A percentile compares a stretch with the other conserved stretches of the same genome.
These are phyloP conservation scores for Albula glossodonta DNA, from an alignment of 2,113 vertebrate genomes.

Conservation along the genomic window DNA sequence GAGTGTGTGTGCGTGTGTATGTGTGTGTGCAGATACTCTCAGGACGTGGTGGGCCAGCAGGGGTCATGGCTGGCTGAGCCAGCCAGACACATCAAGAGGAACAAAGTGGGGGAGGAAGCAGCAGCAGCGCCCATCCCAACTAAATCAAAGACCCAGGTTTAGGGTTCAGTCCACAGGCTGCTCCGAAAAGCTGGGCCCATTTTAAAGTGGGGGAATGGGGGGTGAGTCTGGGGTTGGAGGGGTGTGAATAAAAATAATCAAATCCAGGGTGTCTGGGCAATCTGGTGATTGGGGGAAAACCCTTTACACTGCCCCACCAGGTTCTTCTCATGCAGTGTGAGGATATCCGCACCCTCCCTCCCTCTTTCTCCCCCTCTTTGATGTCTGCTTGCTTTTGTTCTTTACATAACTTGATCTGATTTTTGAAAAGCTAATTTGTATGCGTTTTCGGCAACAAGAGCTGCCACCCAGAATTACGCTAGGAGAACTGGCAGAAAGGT, in stretches of 20 bases:
- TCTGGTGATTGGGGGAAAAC: constrained; percentile 52
- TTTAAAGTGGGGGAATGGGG: constrained; percentile 37
- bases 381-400: constrained; percentile 84
- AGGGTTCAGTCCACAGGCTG: constrained; percentile 53
- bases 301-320: constrained; percentile 53
- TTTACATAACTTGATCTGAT: constrained; percentile 82
- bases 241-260: constrained; percentile 60
- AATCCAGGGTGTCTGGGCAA: constrained; percentile 54
- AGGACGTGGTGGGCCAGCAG: constrained; percentile 69
- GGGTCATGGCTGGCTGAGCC: constrained; percentile 68
- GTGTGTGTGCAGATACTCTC: constrained; percentile 51
- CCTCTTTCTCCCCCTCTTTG: constrained; percentile 65
- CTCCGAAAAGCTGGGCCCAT: constrained; percentile 64
- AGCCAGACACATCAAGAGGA: constrained; percentile 69
- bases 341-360: constrained; percentile 48
- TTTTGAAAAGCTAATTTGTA: constrained; percentile 81
- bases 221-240: constrained; percentile 14
- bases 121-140: constrained; percentile 58
- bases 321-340: constrained; percentile 60
- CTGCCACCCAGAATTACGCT: constrained; percentile 81
- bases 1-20: constrained; percentile 43
- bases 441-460: constrained; percentile 65
- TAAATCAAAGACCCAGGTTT: constrained; percentile 76
- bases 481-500: constrained; percentile 60
- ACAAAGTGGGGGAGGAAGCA: constrained; percentile 62